These are phyloP conservation scores for Habroteleia sp. DNA, from an alignment of 2,888 invertebrate genomes.

Conservation along the genomic window DNA sequence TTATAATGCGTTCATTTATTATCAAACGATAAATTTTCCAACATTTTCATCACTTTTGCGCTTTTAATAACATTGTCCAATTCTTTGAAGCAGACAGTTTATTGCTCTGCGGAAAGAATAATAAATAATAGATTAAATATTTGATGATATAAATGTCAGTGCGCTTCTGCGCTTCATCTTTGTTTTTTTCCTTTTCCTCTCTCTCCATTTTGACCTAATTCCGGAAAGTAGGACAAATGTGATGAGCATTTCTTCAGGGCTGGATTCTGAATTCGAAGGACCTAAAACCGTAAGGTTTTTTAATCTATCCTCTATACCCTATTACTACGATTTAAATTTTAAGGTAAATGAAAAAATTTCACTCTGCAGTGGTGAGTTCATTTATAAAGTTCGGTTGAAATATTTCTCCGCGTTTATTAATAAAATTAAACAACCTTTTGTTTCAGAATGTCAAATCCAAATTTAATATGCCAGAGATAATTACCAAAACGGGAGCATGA, in stretches of 20 bases:
- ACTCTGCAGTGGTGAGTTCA: too few relatives aligned
- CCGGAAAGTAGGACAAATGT: constrained; percentile 47
- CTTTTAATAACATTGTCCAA: constrained; percentile 34
- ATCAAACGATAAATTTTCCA: constrained; percentile 23
- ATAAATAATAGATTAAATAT: constrained; percentile 57
- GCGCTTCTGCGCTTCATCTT: constrained; percentile 14
- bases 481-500: too few relatives aligned
- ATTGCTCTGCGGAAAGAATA: constrained; percentile 32
- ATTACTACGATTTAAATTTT: too few relatives aligned
- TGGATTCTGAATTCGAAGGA: constrained; percentile 15
- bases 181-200: constrained; percentile 14
- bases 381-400: too few relatives aligned
- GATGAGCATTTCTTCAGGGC: constrained; percentile 49
- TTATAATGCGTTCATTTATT: constrained; percentile 38
- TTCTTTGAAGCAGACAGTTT: constrained; percentile 28
- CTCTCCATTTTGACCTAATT: constrained; percentile 50
- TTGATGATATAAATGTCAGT: constrained; percentile 45
- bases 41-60: constrained; percentile 25
- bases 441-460: neutral
- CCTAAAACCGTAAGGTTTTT: constrained; percentile 20
- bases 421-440: constrained; percentile 5
- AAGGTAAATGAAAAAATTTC: too few relatives aligned
- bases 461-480: constrained; percentile 1
- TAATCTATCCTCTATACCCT: neutral
- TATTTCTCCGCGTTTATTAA: too few relatives aligned